Percentiles rank a stretch among this genome's conserved stretches.
Evolutionary conservation across 1,140 invertebrate species (phyloP).

Genomic region (Heterodera schachtii): DNA sequence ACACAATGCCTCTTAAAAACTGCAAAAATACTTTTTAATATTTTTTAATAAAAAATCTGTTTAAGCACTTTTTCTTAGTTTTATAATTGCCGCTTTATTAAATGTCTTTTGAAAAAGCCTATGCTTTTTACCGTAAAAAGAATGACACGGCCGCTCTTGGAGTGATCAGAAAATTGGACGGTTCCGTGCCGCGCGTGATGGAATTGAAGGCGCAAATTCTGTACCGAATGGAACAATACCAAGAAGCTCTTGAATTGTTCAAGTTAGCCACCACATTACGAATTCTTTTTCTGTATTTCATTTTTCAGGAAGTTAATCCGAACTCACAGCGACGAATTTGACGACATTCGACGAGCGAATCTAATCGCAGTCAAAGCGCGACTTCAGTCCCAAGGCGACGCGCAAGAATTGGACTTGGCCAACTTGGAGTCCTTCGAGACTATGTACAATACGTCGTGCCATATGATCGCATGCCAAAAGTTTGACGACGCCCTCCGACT

Average conservation of each 20-base stretch:
- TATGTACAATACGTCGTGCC: conserved; percentile 47
- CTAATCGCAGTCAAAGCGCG: conserved; percentile 44
- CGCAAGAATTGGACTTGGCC: conserved; percentile 23
- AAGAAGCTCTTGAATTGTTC: conserved; percentile 50
- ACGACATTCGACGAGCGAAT: conserved; percentile 52
- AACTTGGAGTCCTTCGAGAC: conserved; percentile 47
- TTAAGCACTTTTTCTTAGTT: too few relatives aligned
- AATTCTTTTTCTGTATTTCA: not conserved
- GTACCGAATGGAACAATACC: conserved; percentile 47
- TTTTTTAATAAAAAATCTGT: too few relatives aligned
- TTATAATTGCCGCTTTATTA: not conserved
- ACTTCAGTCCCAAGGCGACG: conserved; percentile 35
- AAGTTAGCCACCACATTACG: conserved; percentile 30
- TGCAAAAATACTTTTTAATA: too few relatives aligned
- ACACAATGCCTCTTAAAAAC: too few relatives aligned
- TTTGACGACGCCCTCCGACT: conserved; percentile 42
- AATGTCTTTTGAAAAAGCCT: conserved; percentile 48
- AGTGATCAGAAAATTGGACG: conserved; percentile 36
- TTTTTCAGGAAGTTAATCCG: conserved; percentile 46
- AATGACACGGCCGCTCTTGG: conserved; percentile 50
- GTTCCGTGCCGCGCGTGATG: conserved; percentile 26
- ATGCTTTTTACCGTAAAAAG: conserved; percentile 47
- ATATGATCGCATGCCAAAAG: conserved; percentile 35
- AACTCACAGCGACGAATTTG: conserved; percentile 48
- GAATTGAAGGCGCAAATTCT: conserved; percentile 50